Conservation (phyloP, 2,113 vertebrate species). For the Sturnus vulgaris region DNA sequence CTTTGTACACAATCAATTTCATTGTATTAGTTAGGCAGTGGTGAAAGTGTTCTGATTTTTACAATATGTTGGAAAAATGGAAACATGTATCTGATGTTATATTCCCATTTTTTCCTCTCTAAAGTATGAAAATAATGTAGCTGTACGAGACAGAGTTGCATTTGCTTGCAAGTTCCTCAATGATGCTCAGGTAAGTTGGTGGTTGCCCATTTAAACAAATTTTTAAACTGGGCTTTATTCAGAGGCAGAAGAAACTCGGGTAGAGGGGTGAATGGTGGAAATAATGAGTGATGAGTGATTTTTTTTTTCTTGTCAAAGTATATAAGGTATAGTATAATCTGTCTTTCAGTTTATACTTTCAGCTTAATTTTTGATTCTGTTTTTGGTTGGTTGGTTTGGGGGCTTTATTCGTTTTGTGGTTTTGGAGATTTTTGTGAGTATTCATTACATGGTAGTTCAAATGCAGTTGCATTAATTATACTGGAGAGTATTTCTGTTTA, state of each 20-base stretch:
- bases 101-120: constrained; percentile 1
- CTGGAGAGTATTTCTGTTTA: background rate
- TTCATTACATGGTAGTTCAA: background rate
- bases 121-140: constrained; percentile 90
- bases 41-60: background rate
- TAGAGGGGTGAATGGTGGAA: background rate
- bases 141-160: constrained; percentile 93
- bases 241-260: background rate
- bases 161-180: constrained; percentile 97
- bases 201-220: background rate
- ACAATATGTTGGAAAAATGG: background rate
- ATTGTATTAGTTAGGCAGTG: background rate
- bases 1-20: background rate
- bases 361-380: background rate
- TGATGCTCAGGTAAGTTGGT: constrained; percentile 85
- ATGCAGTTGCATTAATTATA: background rate
- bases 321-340: background rate
- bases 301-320: background rate
- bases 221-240: background rate
- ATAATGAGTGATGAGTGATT: background rate
- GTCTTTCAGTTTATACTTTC: background rate
- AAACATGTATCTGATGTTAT: background rate
- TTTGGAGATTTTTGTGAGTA: background rate
- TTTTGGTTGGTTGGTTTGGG: background rate
- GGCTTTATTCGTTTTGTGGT: background rate